Conservation (phyloP, 2,888 invertebrate species). For the Salpingus planirostris region DNA sequence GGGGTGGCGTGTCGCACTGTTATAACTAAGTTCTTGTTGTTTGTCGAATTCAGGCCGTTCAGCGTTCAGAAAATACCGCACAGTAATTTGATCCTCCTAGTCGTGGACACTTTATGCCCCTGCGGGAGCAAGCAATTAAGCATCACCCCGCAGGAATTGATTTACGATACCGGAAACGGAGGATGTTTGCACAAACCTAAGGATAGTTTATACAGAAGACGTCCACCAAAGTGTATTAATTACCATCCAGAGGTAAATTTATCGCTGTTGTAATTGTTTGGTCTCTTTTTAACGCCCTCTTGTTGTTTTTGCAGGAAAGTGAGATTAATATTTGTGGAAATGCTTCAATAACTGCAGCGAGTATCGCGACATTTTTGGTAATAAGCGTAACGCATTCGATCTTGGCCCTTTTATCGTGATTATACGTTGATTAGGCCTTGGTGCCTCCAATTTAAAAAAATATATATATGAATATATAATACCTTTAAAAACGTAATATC, state of each 20-base stretch:
- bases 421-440: no score
- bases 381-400: constrained; percentile 26
- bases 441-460: no score
- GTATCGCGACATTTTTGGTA: constrained; percentile 18
- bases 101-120: constrained; percentile 81
- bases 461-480: no score
- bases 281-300: no score
- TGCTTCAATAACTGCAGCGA: constrained; percentile 31
- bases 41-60: constrained; percentile 77
- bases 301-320: constrained; percentile 53
- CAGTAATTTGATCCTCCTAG: constrained; percentile 80
- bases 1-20: background rate
- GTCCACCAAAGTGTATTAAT: constrained; percentile 74
- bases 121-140: constrained; percentile 81
- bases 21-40: constrained; percentile 8
- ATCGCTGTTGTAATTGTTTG: no score
- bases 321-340: constrained; percentile 56
- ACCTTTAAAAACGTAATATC: no score
- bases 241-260: constrained; percentile 84
- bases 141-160: constrained; percentile 65
- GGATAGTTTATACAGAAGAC: constrained; percentile 61
- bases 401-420: constrained; percentile 31
- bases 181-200: constrained; percentile 51
- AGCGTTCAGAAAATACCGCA: constrained; percentile 87
- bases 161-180: constrained; percentile 46